Percentiles rank a stretch among this genome's conserved stretches.
Evolutionary conservation across 2,797 vertebrate species (phyloP).

Genomic region (Sebastes glaucus): DNA sequence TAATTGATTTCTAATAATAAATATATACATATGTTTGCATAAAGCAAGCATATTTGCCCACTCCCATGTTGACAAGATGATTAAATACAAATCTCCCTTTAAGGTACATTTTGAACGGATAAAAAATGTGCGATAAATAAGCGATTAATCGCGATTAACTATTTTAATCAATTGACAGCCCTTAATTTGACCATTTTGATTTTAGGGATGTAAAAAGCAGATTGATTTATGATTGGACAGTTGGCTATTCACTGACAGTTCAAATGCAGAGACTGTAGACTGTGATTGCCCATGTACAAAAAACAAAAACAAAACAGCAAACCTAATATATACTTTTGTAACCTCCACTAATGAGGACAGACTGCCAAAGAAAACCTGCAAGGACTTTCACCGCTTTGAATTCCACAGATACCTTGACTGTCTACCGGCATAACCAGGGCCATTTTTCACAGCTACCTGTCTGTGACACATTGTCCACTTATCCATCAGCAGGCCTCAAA

Average conservation of each 20-base stretch:
- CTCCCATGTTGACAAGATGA: too few species aligned
- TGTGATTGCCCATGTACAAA: background rate
- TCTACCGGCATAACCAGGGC: constrained; percentile 61
- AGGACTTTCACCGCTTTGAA: constrained; percentile 62
- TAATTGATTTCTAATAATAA: too few species aligned
- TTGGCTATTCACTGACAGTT: background rate
- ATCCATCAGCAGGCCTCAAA: constrained; percentile 67
- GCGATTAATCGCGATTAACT: background rate
- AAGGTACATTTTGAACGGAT: too few species aligned
- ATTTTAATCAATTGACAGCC: background rate
- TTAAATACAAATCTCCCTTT: too few species aligned
- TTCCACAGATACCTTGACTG: constrained; percentile 69
- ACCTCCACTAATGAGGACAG: constrained; percentile 22
- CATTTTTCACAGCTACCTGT: constrained; percentile 76
- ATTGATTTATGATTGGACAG: background rate
- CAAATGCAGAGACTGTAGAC: background rate
- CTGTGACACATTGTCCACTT: constrained; percentile 72
- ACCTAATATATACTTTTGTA: constrained; percentile 11
- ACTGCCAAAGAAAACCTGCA: constrained; percentile 48
- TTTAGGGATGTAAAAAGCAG: background rate
- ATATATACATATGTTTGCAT: too few species aligned
- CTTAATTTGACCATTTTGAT: background rate
- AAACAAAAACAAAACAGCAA: background rate
- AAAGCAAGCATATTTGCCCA: too few species aligned
- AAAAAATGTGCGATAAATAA: too few species aligned